phyloP scores from a whole-genome alignment of 2,888 invertebrate species.

The Monopis laevigella region DNA sequence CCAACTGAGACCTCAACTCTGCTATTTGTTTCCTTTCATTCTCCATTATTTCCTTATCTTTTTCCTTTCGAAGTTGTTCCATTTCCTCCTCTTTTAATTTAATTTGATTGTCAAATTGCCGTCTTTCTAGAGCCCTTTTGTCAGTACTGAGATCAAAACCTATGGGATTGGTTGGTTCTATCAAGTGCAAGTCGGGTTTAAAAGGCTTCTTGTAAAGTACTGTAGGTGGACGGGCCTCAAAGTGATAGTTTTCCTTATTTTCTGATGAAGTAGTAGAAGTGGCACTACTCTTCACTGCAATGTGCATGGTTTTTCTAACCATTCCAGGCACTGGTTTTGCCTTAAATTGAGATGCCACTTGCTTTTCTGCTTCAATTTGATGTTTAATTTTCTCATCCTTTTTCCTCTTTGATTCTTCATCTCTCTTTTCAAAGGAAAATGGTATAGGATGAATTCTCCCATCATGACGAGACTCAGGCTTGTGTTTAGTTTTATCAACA shows the following conservation, averaged over 20 bases:
- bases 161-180: slow-evolving; percentile 44
- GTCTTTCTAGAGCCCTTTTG: slow-evolving; percentile 69
- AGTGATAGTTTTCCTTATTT: slow-evolving; percentile 57
- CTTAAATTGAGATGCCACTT: slow-evolving; percentile 72
- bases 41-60: slow-evolving; percentile 40
- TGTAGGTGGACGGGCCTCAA: slow-evolving; percentile 71
- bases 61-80: slow-evolving; percentile 40
- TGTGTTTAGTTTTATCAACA: not conserved
- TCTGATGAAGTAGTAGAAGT: slow-evolving; percentile 43
- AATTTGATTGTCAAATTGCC: slow-evolving; percentile 65
- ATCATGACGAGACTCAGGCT: slow-evolving; percentile 21
- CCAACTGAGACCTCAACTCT: slow-evolving; percentile 62
- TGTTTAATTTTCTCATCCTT: slow-evolving; percentile 71
- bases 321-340: slow-evolving; percentile 73
- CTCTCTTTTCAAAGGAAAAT: slow-evolving; percentile 75
- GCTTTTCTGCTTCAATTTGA: slow-evolving; percentile 65
- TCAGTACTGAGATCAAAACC: slow-evolving; percentile 73
- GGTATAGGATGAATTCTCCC: slow-evolving; percentile 56
- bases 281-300: slow-evolving; percentile 28
- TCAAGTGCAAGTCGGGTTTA: slow-evolving; percentile 61
- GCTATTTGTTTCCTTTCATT: slow-evolving; percentile 60
- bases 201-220: slow-evolving; percentile 73
- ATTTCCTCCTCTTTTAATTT: slow-evolving; percentile 64
- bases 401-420: slow-evolving; percentile 62
- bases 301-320: slow-evolving; percentile 49